A percentile compares a stretch with the other conserved stretches of the same genome.
Conservation (phyloP, 2,113 vertebrate genomes). For the Megalops atlanticus region DNA sequence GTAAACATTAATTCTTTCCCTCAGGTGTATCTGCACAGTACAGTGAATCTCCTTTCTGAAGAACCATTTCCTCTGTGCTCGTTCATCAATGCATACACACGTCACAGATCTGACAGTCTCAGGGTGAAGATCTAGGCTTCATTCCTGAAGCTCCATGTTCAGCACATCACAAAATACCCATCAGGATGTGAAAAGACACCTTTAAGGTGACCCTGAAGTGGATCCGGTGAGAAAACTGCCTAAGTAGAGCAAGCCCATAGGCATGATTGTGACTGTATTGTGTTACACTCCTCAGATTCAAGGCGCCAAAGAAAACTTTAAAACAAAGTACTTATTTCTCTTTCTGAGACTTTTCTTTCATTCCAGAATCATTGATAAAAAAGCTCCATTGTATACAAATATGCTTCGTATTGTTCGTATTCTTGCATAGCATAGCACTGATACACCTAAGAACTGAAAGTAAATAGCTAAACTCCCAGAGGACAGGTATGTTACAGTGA, state of each 20-base stretch:
- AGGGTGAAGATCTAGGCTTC: background rate
- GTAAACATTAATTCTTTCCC: background rate
- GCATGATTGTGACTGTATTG: too few species aligned
- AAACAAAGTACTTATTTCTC: background rate
- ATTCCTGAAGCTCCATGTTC: background rate
- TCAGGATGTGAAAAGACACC: background rate
- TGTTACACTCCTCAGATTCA: background rate
- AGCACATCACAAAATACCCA: background rate
- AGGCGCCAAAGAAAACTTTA: background rate
- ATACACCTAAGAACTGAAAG: too few species aligned
- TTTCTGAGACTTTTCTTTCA: too few species aligned
- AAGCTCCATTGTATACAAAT: too few species aligned
- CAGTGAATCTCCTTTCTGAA: background rate
- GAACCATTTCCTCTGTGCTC: background rate
- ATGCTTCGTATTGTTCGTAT: too few species aligned
- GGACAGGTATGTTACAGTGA: too few species aligned
- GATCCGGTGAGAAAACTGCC: background rate
- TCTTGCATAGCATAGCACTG: too few species aligned
- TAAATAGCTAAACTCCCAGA: too few species aligned
- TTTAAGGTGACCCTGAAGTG: background rate
- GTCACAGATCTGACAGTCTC: too few species aligned
- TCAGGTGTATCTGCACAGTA: too few species aligned
- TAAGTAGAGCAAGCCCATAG: background rate
- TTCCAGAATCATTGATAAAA: too few species aligned
- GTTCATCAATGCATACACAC: background rate